Evolutionary conservation across 2,113 vertebrate genomes (phyloP).

Genomic region (Brienomyrus brachyistius): DNA sequence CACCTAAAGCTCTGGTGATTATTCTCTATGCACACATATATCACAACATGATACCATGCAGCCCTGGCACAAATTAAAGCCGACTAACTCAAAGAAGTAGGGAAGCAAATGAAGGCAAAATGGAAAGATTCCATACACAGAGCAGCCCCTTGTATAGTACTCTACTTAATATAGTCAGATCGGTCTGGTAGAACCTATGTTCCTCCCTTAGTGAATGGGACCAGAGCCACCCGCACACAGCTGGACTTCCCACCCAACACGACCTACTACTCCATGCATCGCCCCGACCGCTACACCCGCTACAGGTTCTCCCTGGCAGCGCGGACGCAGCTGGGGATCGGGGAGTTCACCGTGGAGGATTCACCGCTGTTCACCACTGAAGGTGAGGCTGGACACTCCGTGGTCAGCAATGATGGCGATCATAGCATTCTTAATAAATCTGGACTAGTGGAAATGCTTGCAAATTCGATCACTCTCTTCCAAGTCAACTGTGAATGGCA

Average conservation of each 20-base stretch:
- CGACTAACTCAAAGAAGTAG: background rate
- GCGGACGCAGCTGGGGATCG: slow-evolving; percentile 72
- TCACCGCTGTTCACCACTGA: slow-evolving; percentile 80
- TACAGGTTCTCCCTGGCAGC: slow-evolving; percentile 82
- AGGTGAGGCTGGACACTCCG: slow-evolving; percentile 57
- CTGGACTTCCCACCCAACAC: slow-evolving; percentile 76
- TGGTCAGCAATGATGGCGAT: background rate
- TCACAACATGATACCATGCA: background rate
- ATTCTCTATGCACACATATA: background rate
- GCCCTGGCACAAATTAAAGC: background rate
- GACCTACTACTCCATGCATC: slow-evolving; percentile 77
- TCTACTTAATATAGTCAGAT: background rate
- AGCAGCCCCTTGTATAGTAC: background rate
- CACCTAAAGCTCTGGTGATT: background rate
- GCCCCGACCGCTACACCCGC: slow-evolving; percentile 82
- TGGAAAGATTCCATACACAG: background rate
- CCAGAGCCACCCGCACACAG: slow-evolving; percentile 61
- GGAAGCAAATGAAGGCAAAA: background rate
- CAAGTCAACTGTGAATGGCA: background rate
- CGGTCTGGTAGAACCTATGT: background rate
- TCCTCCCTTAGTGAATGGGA: slow-evolving; percentile 74
- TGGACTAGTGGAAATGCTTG: background rate
- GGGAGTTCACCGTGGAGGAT: slow-evolving; percentile 73
- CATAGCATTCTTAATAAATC: background rate
- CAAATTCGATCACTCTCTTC: background rate